A percentile compares a stretch with the other conserved stretches of the same genome.
These are phyloP conservation scores for Porites lutea DNA, from an alignment of 64 coral and sea anemone species.

Conservation along the genomic window DNA sequence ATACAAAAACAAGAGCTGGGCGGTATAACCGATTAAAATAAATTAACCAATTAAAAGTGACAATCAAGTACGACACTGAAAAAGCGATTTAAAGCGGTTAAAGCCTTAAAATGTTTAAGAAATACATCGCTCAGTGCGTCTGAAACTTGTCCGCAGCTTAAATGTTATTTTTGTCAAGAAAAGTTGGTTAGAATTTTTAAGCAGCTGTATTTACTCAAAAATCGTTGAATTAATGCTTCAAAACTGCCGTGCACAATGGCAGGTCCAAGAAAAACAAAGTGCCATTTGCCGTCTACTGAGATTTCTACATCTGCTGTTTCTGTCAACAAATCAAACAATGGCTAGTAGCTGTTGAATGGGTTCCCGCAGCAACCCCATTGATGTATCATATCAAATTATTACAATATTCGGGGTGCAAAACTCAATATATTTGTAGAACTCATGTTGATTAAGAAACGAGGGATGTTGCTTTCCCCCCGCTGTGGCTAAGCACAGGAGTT, in stretches of 20 bases:
- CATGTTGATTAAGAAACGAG: not conserved
- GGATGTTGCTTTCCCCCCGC: not conserved
- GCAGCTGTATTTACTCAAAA: constrained; percentile 95
- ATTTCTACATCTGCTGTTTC: constrained; percentile 84
- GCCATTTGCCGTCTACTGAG: constrained; percentile 65
- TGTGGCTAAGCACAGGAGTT: not conserved
- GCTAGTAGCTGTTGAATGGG: constrained; percentile 5
- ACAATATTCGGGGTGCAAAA: constrained; percentile 19
- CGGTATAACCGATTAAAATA: not conserved
- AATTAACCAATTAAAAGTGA: constrained; percentile 52
- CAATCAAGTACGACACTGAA: constrained; percentile 20
- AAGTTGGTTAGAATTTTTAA: constrained; percentile 58
- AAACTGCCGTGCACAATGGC: constrained; percentile 68
- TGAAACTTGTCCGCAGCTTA: not conserved
- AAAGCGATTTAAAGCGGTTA: not conserved
- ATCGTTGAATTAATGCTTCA: constrained; percentile 84
- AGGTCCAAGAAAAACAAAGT: constrained; percentile 58
- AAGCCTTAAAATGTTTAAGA: not conserved
- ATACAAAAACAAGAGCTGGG: constrained; percentile 14
- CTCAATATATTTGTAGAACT: constrained; percentile 36
- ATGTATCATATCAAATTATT: constrained; percentile 68
- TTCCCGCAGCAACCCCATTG: constrained; percentile 57
- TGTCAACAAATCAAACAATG: constrained; percentile 79
- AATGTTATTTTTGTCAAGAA: not conserved
- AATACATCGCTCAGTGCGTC: not conserved